These are phyloP conservation scores for Drosophila ustulata DNA, from an alignment of 2,888 invertebrate genomes.

Conservation along the genomic window DNA sequence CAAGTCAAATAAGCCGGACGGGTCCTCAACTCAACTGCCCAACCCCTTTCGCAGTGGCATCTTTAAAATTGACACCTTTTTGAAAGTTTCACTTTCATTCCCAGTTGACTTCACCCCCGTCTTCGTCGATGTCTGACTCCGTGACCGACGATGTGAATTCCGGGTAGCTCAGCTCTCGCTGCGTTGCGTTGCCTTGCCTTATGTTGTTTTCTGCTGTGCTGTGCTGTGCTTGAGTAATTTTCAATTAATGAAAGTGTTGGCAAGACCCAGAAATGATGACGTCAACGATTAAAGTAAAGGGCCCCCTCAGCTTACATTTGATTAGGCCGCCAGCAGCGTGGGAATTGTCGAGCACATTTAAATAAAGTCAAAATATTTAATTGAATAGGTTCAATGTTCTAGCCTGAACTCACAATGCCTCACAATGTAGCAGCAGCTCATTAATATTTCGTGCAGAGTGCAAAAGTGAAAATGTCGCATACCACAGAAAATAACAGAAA, in stretches of 20 bases:
- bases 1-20: slow-evolving; percentile 33
- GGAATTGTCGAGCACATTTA: slow-evolving; percentile 33
- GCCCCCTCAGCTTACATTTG: slow-evolving; percentile 26
- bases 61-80: slow-evolving; percentile 73
- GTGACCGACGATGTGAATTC: slow-evolving; percentile 47
- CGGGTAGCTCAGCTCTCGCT: slow-evolving; percentile 50
- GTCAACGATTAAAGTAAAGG: slow-evolving; percentile 60
- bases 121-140: slow-evolving; percentile 1
- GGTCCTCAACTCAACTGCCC: slow-evolving; percentile 49
- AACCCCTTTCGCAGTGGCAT: slow-evolving; percentile 55
- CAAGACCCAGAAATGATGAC: slow-evolving; percentile 43
- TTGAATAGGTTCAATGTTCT: slow-evolving; percentile 62
- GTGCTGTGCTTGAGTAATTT: slow-evolving; percentile 67
- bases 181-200: background rate
- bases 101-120: slow-evolving; percentile 23
- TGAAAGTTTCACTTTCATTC: slow-evolving; percentile 76
- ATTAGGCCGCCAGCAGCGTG: slow-evolving; percentile 35
- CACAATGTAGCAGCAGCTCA: slow-evolving; percentile 49
- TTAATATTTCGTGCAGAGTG: slow-evolving; percentile 72
- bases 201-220: slow-evolving; percentile 7
- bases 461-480: slow-evolving; percentile 82
- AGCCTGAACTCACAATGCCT: slow-evolving; percentile 3
- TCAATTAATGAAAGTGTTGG: slow-evolving; percentile 76
- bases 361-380: slow-evolving; percentile 23
- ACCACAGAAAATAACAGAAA: slow-evolving; percentile 49